Percentiles rank a stretch among this genome's conserved stretches.
Conservation (phyloP, 2,113 vertebrate species). For the Anoplopoma fimbria region DNA sequence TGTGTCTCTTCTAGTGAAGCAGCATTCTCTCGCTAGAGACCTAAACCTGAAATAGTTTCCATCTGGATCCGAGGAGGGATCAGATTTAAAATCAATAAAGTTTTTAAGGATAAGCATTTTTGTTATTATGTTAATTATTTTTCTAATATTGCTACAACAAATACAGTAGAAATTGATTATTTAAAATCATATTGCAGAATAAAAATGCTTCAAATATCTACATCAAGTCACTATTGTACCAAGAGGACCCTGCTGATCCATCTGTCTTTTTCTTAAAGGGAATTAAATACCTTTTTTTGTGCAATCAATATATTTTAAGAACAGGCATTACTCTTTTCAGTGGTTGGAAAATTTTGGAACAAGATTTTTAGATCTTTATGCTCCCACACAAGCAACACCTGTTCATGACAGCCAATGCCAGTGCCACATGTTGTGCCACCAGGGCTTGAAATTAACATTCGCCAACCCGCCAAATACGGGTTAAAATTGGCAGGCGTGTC, state of each 20-base stretch:
- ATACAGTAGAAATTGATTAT: neutral
- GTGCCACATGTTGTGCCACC: slow-evolving; percentile 53
- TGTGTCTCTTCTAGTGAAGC: neutral
- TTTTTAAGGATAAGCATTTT: neutral
- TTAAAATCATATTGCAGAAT: neutral
- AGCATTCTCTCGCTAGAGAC: neutral
- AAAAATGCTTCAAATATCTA: neutral
- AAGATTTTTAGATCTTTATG: slow-evolving; percentile 23
- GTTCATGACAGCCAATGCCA: slow-evolving; percentile 34
- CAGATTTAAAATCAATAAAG: neutral
- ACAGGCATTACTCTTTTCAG: neutral
- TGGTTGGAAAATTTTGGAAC: slow-evolving; percentile 12
- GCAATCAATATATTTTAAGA: neutral
- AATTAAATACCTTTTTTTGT: neutral
- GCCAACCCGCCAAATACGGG: slow-evolving; percentile 37
- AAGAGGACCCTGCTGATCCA: neutral
- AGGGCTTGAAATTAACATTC: slow-evolving; percentile 61
- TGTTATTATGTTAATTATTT: neutral
- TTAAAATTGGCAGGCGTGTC: slow-evolving; percentile 46
- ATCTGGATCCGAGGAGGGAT: neutral
- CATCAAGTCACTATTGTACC: neutral
- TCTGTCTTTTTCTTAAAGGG: neutral
- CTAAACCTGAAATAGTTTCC: neutral
- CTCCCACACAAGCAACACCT: slow-evolving; percentile 44
- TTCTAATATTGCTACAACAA: neutral